Base-by-base conservation (phyloP, 1,140 invertebrate species). In the Zaprionus lachaisei region DNA sequence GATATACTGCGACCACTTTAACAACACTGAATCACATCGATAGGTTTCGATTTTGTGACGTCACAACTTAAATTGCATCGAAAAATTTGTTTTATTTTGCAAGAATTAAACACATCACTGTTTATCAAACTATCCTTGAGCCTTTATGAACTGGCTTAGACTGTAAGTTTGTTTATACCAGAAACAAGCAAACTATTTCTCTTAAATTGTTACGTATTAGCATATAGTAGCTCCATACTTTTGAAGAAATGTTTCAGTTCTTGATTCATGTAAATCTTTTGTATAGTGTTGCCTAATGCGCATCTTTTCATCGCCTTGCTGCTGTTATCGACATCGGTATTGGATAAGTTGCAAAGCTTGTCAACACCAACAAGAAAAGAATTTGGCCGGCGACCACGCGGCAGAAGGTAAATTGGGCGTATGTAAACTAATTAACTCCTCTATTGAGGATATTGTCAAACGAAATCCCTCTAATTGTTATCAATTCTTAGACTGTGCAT, bases 321-420 rank as follows among this genome's bases (percentile, higher is more conserved):
- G 15, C 17, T 68, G 15, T 15, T 61, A 69, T 60, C 57, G 49
- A n/a, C 49, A 47, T 34, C 15, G 26, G 37, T 60, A 55, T 20
- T 57, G 37, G 20, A 31, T 28, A 62, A 41, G 34, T 41, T 24
- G 12, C 3, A 12, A 20, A 5, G 22, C 34, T 65, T 49, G 61
- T 65, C 22, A 57, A 66, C 55, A 61, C 24, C 34, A 73, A 9
- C 26, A 44, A 61, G 20, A 63, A 60, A 24, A 41, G 66, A 58
- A 72, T 24, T 72, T 34, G 22, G 72, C 66, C 66, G 72, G 72
- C 37, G 14, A 70, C 54, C 72, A 74, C 72, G 72, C 66, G 72
- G 66, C 72, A 37, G 20, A 34, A 31, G 51, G 49, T 69, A 38
- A 26, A 31, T 56, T 38, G 5, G 20, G 24, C 22, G 26, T 28